Conservation (phyloP, 2,113 vertebrate genomes). For the Glareola pratincola region DNA sequence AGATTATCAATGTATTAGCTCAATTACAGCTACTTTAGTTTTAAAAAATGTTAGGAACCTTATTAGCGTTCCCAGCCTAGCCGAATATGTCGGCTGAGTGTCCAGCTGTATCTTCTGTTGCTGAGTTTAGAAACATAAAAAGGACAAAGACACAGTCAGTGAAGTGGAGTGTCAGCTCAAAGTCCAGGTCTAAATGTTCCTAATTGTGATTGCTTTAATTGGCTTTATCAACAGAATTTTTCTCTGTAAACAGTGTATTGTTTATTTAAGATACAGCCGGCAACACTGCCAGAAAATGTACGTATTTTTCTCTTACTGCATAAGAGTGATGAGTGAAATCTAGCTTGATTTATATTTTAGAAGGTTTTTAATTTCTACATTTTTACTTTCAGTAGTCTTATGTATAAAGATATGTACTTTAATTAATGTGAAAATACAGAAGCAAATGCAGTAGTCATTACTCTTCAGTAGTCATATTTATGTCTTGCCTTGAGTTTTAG, state of each 20-base stretch:
- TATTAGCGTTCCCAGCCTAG: background rate
- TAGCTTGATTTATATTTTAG: background rate
- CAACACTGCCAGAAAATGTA: background rate
- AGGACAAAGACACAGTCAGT: background rate
- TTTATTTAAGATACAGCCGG: background rate
- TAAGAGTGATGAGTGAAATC: background rate
- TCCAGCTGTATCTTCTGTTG: background rate
- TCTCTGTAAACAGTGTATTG: background rate
- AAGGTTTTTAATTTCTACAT: background rate
- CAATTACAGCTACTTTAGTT: background rate
- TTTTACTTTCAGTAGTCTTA: background rate
- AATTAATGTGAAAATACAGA: background rate
- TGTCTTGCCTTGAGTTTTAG: background rate
- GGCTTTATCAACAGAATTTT: background rate
- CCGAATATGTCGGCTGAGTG: background rate
- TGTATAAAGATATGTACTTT: background rate
- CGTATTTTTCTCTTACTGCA: background rate
- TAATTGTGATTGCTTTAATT: background rate
- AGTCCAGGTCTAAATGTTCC: background rate
- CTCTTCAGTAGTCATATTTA: background rate
- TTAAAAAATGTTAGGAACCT: constrained; percentile 21
- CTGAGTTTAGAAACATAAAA: constrained; percentile 18
- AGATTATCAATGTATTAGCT: background rate
- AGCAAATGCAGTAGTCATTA: background rate
- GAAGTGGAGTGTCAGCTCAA: background rate